Evolutionary conservation across 1,140 invertebrate genomes (phyloP).

Genomic region (Magallana gigas): DNA sequence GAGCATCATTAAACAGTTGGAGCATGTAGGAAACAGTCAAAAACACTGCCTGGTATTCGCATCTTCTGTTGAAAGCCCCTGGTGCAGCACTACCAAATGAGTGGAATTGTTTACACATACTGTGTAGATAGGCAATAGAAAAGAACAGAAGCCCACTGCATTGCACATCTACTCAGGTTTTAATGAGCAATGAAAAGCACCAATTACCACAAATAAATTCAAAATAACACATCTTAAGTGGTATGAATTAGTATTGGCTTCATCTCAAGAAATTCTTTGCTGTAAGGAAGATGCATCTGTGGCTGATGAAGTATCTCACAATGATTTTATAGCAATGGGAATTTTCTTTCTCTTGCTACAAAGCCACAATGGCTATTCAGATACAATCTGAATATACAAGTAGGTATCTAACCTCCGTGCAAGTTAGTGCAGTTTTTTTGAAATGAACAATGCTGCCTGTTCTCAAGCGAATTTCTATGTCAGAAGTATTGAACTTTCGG

Average conservation of each 20-base stretch:
- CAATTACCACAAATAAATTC: constrained; percentile 31
- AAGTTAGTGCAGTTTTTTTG: no score
- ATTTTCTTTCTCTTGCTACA: no score
- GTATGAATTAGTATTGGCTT: neutral
- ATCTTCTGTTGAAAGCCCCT: neutral
- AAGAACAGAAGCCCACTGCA: neutral
- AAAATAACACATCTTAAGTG: constrained; percentile 27
- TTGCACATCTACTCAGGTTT: constrained; percentile 30
- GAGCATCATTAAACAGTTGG: constrained; percentile 26
- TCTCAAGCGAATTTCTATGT: no score
- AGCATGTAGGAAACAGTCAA: neutral
- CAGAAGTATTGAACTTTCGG: no score
- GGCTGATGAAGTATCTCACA: neutral
- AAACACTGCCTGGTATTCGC: neutral
- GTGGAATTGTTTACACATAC: constrained; percentile 24
- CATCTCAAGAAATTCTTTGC: neutral
- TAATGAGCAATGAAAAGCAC: constrained; percentile 12
- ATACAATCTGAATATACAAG: no score
- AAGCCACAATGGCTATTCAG: no score
- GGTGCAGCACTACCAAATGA: neutral
- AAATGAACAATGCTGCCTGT: no score
- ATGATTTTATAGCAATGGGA: no score
- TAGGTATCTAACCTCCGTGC: no score
- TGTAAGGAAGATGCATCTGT: neutral
- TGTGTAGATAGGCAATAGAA: constrained; percentile 9